Conservation (phyloP, 1,140 invertebrate species). For the Sycophila sp. region DNA sequence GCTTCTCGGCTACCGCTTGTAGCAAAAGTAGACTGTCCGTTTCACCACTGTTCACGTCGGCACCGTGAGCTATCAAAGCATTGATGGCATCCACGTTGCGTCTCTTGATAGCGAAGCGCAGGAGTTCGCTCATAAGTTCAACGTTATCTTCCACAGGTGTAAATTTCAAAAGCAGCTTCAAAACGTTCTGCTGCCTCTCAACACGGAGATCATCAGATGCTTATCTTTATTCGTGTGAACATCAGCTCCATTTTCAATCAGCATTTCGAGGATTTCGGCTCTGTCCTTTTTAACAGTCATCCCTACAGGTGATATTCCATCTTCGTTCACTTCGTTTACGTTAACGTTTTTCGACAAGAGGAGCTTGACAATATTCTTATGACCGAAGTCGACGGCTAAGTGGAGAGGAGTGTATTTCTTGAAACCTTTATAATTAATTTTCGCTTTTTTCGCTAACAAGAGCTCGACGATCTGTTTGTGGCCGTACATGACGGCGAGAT, state of each 20-base stretch:
- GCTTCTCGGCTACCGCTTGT: neutral
- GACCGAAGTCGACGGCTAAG: slow-evolving; percentile 29
- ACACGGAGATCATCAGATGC: neutral
- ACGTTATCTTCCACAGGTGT: neutral
- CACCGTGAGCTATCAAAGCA: neutral
- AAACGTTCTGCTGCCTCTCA: neutral
- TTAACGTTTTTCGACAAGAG: slow-evolving; percentile 32
- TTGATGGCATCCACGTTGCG: neutral
- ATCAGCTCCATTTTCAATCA: slow-evolving; percentile 12
- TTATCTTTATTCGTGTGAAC: neutral
- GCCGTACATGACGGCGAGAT: slow-evolving; percentile 6
- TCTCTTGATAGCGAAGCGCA: neutral
- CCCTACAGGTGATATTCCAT: no score
- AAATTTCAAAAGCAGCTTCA: neutral
- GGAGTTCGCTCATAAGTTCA: neutral
- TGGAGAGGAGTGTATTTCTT: slow-evolving; percentile 26
- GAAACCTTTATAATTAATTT: slow-evolving; percentile 12
- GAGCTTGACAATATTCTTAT: slow-evolving; percentile 68
- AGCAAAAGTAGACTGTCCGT: no score
- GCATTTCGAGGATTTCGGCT: slow-evolving; percentile 30
- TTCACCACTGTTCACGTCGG: slow-evolving; percentile 1
- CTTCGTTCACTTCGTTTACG: neutral
- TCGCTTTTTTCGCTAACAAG: slow-evolving; percentile 21
- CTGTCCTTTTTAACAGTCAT: no score
- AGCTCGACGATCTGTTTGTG: slow-evolving; percentile 26